phyloP scores from a whole-genome alignment of 2,888 invertebrate species.

The Parnassius orleans region DNA sequence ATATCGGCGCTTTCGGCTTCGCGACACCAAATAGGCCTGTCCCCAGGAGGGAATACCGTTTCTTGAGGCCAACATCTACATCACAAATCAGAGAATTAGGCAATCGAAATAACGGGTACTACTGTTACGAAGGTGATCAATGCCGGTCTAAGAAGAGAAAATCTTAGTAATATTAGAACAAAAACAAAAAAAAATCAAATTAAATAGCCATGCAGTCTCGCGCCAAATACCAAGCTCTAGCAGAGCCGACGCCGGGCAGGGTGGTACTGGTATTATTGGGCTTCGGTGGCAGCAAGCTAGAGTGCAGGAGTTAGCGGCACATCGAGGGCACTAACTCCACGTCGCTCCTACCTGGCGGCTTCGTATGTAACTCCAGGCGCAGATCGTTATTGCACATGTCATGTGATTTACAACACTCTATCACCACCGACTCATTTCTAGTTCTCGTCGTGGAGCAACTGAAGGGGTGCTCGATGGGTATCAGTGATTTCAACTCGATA shows the following conservation, averaged over 20 bases:
- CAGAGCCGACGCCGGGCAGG: slow-evolving; percentile 31
- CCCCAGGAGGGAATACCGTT: slow-evolving; percentile 81
- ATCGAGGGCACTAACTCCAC: slow-evolving; percentile 51
- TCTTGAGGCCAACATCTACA: slow-evolving; percentile 83
- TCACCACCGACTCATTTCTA: slow-evolving; percentile 88
- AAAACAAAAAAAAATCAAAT: slow-evolving; percentile 46
- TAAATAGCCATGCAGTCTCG: slow-evolving; percentile 67
- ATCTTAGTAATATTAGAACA: slow-evolving; percentile 64
- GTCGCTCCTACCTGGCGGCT: slow-evolving; percentile 83
- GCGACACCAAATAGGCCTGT: slow-evolving; percentile 83
- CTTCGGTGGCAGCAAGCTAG: slow-evolving; percentile 35
- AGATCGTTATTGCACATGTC: slow-evolving; percentile 88
- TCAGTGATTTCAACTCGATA: slow-evolving; percentile 86
- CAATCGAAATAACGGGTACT: slow-evolving; percentile 33
- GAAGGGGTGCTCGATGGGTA: slow-evolving; percentile 90
- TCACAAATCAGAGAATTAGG: slow-evolving; percentile 61
- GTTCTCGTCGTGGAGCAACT: slow-evolving; percentile 89
- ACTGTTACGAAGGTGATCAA: slow-evolving; percentile 61
- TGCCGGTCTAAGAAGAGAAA: slow-evolving; percentile 68
- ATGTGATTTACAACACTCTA: slow-evolving; percentile 89
- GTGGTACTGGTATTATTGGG: slow-evolving; percentile 28
- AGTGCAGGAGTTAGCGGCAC: slow-evolving; percentile 55
- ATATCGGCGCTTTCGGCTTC: slow-evolving; percentile 62
- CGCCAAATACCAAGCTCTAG: slow-evolving; percentile 58
- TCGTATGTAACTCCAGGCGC: slow-evolving; percentile 84